A percentile compares a stretch with the other conserved stretches of the same genome.
phyloP scores from a whole-genome alignment of 1,140 invertebrate species.

The Adoxophyes honmai region DNA sequence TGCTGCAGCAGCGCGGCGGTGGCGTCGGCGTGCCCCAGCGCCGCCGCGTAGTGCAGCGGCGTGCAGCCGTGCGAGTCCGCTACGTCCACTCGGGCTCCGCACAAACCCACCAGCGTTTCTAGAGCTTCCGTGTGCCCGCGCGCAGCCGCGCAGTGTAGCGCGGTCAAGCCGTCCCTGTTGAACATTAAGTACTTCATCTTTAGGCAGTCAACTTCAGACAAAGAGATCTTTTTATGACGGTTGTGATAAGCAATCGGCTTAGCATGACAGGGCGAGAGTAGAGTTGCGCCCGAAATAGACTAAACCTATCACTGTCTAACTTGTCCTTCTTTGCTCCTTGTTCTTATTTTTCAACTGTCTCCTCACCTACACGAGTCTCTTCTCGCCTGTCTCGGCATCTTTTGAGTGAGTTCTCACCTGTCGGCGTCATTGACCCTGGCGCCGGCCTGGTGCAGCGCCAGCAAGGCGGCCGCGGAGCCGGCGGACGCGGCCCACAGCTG shows the following conservation, averaged over 20 bases:
- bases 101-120: slow-evolving; percentile 92
- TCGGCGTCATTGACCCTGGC: slow-evolving; percentile 87
- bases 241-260: too few relatives aligned
- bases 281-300: too few relatives aligned
- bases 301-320: too few relatives aligned
- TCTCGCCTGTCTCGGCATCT: too few relatives aligned
- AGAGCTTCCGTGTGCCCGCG: slow-evolving; percentile 95
- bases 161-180: slow-evolving; percentile 87
- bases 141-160: slow-evolving; percentile 96
- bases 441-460: slow-evolving; percentile 90
- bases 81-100: slow-evolving; percentile 90
- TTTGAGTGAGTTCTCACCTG: too few relatives aligned
- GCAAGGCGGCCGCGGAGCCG: slow-evolving; percentile 93
- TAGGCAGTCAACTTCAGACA: too few relatives aligned
- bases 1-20: slow-evolving; percentile 92
- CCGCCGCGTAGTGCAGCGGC: slow-evolving; percentile 96
- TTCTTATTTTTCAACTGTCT: too few relatives aligned
- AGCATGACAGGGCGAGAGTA: too few relatives aligned
- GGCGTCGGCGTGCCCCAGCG: slow-evolving; percentile 95
- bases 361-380: too few relatives aligned
- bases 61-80: slow-evolving; percentile 96
- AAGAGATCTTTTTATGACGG: too few relatives aligned
- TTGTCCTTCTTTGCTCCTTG: too few relatives aligned
- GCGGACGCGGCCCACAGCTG: slow-evolving; percentile 98
- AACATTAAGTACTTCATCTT: background rate